phyloP scores from a whole-genome alignment of 2,797 vertebrate species.

The Lindbergichthys nudifrons region DNA sequence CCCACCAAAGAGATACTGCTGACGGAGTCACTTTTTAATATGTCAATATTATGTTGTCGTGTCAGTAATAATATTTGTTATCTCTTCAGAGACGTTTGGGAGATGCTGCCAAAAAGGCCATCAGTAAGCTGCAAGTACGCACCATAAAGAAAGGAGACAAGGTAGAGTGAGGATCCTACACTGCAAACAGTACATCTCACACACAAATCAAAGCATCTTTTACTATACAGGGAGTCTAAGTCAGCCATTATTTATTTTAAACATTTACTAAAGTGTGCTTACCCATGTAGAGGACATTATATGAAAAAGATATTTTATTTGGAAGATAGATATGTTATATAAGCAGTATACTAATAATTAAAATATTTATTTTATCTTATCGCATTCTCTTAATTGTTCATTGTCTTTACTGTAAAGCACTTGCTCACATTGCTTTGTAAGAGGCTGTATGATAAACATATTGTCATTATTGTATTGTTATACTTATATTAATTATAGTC shows the following conservation, averaged over 20 bases:
- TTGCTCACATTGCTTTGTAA: background rate
- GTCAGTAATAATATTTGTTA: constrained; percentile 24
- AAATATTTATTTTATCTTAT: too few species aligned
- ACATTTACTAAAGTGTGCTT: background rate
- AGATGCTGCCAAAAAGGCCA: constrained; percentile 98
- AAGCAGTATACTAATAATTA: background rate
- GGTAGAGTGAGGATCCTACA: constrained; percentile 78
- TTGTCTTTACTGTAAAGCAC: background rate
- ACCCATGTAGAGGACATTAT: background rate
- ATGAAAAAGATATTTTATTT: background rate
- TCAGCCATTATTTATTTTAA: background rate
- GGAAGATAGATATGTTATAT: background rate
- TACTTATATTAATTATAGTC: background rate
- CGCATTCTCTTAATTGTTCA: too few species aligned
- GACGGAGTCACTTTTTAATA: background rate
- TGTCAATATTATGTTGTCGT: background rate
- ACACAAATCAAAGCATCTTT: background rate
- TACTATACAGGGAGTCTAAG: background rate
- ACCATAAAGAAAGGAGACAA: constrained; percentile 98
- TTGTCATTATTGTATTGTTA: background rate
- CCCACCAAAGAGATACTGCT: background rate
- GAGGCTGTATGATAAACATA: background rate
- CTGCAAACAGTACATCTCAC: constrained; percentile 2
- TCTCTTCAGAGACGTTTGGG: constrained; percentile 92
- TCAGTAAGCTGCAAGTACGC: constrained; percentile 96